phyloP scores from a whole-genome alignment of 2,113 vertebrate species.

The Notothenia rossii region DNA sequence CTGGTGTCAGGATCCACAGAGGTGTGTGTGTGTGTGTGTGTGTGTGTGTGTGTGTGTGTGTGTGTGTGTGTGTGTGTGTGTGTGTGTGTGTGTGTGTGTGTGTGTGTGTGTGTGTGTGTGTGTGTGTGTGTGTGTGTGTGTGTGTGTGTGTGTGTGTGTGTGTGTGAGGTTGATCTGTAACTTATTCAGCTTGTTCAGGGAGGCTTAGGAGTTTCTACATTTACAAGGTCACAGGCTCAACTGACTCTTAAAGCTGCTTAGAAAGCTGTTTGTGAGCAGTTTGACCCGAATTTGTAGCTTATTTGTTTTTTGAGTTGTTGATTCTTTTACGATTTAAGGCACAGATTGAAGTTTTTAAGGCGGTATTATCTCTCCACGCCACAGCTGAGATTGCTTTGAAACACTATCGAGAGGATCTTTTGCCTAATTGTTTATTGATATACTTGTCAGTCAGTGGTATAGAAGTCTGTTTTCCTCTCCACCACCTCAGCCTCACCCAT shows the following conservation, averaged over 20 bases:
- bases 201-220: slow-evolving; percentile 3
- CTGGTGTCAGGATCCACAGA: slow-evolving; percentile 21
- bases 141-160: not conserved
- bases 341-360: slow-evolving; percentile 8
- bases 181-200: slow-evolving; percentile 9
- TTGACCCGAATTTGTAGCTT: not conserved
- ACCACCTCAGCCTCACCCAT: slow-evolving; percentile 31
- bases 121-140: too few species aligned
- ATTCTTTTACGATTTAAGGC: not conserved
- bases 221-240: slow-evolving; percentile 23
- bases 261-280: slow-evolving; percentile 22
- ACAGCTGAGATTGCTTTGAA: slow-evolving; percentile 20
- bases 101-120: too few species aligned
- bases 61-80: slow-evolving; percentile 22
- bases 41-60: slow-evolving; percentile 25
- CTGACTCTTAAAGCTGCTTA: slow-evolving; percentile 30
- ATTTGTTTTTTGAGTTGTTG: slow-evolving; percentile 10
- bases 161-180: slow-evolving; percentile 23
- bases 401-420: slow-evolving; percentile 9
- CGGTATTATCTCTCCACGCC: not conserved
- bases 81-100: too few species aligned
- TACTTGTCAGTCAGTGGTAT: slow-evolving; percentile 20
- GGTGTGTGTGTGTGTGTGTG: slow-evolving; percentile 21
- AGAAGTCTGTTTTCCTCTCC: slow-evolving; percentile 53
- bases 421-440: slow-evolving; percentile 41